These are phyloP conservation scores for Temnothorax longispinosus DNA, from an alignment of 1,140 invertebrate genomes.

Conservation along the genomic window DNA sequence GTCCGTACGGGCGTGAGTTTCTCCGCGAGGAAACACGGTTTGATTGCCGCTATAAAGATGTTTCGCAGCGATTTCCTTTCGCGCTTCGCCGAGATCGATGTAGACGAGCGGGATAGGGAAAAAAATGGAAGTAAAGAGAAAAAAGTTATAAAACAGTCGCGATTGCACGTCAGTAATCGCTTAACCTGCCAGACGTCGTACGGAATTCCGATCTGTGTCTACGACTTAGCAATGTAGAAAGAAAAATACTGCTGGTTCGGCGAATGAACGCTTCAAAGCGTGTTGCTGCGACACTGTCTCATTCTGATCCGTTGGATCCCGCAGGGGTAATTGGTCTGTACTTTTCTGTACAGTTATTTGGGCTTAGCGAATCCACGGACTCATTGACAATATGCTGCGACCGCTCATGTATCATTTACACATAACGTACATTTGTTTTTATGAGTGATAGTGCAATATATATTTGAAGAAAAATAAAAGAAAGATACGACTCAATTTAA, in stretches of 20 bases:
- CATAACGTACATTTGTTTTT: neutral
- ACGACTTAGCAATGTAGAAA: constrained; percentile 59
- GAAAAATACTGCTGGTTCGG: constrained; percentile 50
- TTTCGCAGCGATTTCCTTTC: constrained; percentile 70
- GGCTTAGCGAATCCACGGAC: neutral
- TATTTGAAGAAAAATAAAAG: neutral
- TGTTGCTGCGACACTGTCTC: neutral
- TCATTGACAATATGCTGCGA: neutral
- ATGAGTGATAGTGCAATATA: neutral
- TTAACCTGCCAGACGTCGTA: constrained; percentile 23
- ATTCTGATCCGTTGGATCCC: constrained; percentile 7
- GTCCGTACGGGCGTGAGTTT: constrained; percentile 50
- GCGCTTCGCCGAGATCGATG: constrained; percentile 41
- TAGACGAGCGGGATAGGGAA: neutral
- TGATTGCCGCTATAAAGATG: constrained; percentile 70
- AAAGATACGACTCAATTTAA: constrained; percentile 9
- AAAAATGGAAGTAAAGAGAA: constrained; percentile 1
- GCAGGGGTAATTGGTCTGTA: neutral
- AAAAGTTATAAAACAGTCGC: constrained; percentile 61
- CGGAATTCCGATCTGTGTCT: constrained; percentile 59
- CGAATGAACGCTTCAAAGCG: constrained; percentile 13
- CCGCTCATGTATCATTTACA: neutral
- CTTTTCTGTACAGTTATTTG: neutral
- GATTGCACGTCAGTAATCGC: constrained; percentile 63
- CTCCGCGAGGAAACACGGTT: constrained; percentile 61